Evolutionary conservation across 23 tunicate species (phyloP), one percentile per base, ranked within the genome.

Genomic region (Trididemnum clinides): DNA sequence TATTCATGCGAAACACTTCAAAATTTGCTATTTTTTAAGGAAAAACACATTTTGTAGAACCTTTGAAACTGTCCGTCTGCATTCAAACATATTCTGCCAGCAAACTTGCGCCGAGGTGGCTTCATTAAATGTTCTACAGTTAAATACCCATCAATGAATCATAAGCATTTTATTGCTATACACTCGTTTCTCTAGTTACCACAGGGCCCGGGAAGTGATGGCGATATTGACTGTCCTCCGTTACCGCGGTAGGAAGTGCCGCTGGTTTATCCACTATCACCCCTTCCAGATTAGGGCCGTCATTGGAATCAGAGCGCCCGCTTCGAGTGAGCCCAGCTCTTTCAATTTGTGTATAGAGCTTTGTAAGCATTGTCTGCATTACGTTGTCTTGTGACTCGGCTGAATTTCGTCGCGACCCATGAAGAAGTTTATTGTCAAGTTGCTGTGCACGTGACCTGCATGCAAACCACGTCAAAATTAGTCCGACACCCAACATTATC

Each of bases 391-490:
- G 80, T 28, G 33, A 23, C 4, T 31, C 37, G 18, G 64, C 0
- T 0, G 88, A 83, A 51, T 87, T 87, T 29, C 88, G 85, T 21
- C 85, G 77, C 20, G 98, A 94, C 0, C 98, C 98, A 38, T 94
- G 98, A 0, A 94, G 77, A 25, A 94, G 62, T 50, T 81, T 73
- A 4, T 81, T 88, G 3, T 94, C 95, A 5, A 94, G 77, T 38
- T 64, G 57, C 58, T 62, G 51, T 6, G 98, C 94, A 23, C 95
- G 51, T n/a, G 87, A 34, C 23, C 93, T 64, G 66, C 98, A 93
- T 6, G 90, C 95, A 50, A 94, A 94, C 98, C 98, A 94, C 0
- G 94, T 80, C 20, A 70, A 50, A 49, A 94, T 85, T 5, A 94
- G 88, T 38, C 80, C 58, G 1, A 70, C 21, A 33, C 98, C 98